phyloP scores from a whole-genome alignment of 2,113 vertebrate species.

The Sorex araneus region DNA sequence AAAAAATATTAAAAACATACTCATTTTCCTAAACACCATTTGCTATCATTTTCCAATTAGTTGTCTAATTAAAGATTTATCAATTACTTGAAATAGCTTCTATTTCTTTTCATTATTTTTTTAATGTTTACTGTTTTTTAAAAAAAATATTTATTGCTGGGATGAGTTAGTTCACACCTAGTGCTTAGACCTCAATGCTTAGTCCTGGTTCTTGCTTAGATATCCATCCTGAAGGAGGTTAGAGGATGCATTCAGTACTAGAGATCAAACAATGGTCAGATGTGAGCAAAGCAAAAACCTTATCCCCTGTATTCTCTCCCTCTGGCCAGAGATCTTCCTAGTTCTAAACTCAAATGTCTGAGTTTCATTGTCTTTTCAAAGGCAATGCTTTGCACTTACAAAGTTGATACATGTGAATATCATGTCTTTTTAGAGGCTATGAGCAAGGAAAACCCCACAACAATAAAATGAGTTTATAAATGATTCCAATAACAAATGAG shows the following conservation, averaged over 20 bases:
- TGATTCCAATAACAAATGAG: neutral
- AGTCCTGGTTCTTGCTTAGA: too few species aligned
- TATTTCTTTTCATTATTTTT: neutral
- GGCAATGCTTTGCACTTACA: neutral
- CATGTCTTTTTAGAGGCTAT: neutral
- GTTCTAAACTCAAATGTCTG: neutral
- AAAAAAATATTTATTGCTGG: too few species aligned
- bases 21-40: neutral
- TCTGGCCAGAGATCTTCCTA: neutral
- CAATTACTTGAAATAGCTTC: neutral
- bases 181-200: too few species aligned
- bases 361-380: neutral
- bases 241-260: too few species aligned
- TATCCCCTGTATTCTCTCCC: too few species aligned
- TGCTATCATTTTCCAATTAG: neutral
- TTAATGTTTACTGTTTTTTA: too few species aligned
- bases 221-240: too few species aligned
- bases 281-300: too few species aligned
- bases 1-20: neutral
- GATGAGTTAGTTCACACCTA: too few species aligned
- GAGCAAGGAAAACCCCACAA: neutral
- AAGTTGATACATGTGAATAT: neutral
- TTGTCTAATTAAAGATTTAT: too few species aligned
- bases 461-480: neutral
- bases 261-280: too few species aligned